Conservation (phyloP, 2,113 vertebrate genomes). For the Zapus hudsonius region DNA sequence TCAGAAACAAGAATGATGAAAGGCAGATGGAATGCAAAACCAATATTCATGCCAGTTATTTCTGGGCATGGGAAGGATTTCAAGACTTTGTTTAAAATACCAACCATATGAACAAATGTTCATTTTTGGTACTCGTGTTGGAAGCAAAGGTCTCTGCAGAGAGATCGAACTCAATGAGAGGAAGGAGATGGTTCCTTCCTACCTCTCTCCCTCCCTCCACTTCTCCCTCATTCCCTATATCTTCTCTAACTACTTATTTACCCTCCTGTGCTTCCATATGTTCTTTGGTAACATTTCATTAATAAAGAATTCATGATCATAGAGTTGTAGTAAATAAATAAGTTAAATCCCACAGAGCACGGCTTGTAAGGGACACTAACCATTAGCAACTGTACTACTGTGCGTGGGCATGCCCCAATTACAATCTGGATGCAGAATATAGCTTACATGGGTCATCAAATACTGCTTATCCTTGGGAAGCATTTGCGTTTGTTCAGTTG, state of each 20-base stretch:
- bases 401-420: not conserved
- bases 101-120: not conserved
- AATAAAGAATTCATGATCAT: not conserved
- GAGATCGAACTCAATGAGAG: not conserved
- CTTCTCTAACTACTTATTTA: not conserved
- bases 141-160: not conserved
- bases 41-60: not conserved
- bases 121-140: not conserved
- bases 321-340: not conserved
- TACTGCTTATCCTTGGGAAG: not conserved
- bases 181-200: not conserved
- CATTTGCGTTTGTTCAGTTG: not conserved
- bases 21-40: not conserved
- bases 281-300: not conserved
- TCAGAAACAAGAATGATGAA: not conserved
- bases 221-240: rapidly evolving
- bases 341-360: not conserved
- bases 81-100: not conserved
- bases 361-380: not conserved
- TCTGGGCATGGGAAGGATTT: not conserved
- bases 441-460: conserved; percentile 5
- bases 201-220: not conserved
- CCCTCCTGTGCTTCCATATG: not conserved
- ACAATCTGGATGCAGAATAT: not conserved
- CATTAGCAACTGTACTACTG: not conserved